Evolutionary conservation across 2,113 vertebrate species (phyloP), one percentile per base, ranked within the genome.

Genomic region (Rhadina sibilatrix): DNA sequence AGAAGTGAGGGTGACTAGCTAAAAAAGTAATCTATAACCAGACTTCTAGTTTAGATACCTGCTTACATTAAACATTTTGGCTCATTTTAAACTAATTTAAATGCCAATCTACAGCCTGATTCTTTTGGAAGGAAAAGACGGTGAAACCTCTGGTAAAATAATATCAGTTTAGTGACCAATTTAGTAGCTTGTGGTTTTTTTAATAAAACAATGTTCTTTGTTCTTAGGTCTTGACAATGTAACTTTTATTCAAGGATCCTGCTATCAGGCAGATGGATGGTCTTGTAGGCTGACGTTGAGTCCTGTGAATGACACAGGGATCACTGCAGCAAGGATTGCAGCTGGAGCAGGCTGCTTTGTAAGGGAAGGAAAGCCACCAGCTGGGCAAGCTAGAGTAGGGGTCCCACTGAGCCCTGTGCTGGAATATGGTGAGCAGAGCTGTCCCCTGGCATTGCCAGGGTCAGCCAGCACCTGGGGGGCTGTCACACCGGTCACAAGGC

Each of bases 251-350:
- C 69, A 81, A 25, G 66, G 80, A 64, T 59, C 20, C 33, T 47
- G 16, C 4, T 33, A 38, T 50, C 35, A 38, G 74, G 38, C 38
- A n/a, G 49, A 69, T 37, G 40, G 49, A 33, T 54, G 31, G 50
- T 68, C 35, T 81, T 75, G 33, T 18, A 35, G 7, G 37, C 49
- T 89, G 38, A 23, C 3, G 2, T 5, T 0, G 0, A 31, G 28
- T 54, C 44, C 57, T 37, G 25, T 59, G 64, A 54, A 24, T 0
- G 0, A 8, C 47, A 5, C 1, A 7, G 31, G 25, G 31, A 37
- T 84, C 25, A 6, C 37, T 59, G 71, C 53, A 47, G 78, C 1
- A 8, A 27, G 20, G 47, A 10, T 38, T 12, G 35, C 53, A 66
- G 68, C 31, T 0, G 0, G 40, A 90, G 60, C 52, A 31, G 35